Evolutionary conservation across 2,888 invertebrate genomes (phyloP), one percentile per base, ranked within the genome.

Genomic region (Pheosia tremula): DNA sequence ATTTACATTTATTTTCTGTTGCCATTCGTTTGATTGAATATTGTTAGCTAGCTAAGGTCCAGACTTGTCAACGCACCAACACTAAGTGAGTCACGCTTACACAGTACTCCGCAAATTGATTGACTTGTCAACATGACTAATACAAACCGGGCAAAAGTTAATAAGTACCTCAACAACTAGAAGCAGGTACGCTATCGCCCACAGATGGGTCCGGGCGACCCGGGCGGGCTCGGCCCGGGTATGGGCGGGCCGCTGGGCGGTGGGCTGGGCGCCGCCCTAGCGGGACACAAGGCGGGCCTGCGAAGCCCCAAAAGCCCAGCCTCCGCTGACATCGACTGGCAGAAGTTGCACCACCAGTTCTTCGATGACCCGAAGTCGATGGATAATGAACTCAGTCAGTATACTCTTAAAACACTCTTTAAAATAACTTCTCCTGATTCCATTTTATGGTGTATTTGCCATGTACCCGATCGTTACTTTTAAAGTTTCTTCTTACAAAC

Each of bases 291-390:
- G 60, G 77, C 77, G 63, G 88, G 88, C 60, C 78, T 92, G 66
- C 82, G 87, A 57, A 93, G 84, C 82, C 94, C 91, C 72, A 91
- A 90, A 76, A 87, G 88, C 68, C 89, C 85, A 63, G 83, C 86
- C 57, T 87, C 85, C 70, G 95, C 96, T 5, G 97, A 97, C 88
- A 95, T 97, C 86, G 98, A 98, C 84, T 98, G 98, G 98, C 97
- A 97, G 79, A 98, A 98, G 87, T 89, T 98, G 74, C 98, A 98
- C 81, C 96, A 97, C 82, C 97, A 98, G 86, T 97, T 97, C 89
- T 96, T 96, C 79, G 97, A 98, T 77, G 95, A 96, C 80, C 95
- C 95, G 76, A 96, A 96, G 81, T 93, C 94, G 63, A 94, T 94
- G 91, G 94, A 94, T 71, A 93, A 89, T 57, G 93, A 93, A 62